Evolutionary conservation across 2,888 invertebrate species (phyloP).

Genomic region (Hydroisotoma schaefferi): DNA sequence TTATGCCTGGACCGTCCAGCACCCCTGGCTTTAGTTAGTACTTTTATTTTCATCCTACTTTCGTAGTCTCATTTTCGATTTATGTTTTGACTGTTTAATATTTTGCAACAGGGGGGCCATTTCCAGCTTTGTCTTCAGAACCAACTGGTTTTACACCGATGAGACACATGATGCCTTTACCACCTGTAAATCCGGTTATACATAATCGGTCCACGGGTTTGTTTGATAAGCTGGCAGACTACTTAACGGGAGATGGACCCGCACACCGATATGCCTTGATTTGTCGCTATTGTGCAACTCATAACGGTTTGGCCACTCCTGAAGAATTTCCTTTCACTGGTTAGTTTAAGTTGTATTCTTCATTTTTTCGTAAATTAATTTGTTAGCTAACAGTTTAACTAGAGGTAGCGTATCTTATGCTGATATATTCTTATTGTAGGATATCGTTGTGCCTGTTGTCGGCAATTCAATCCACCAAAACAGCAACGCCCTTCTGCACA

Average conservation of each 20-base stretch:
- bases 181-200: constrained; percentile 40
- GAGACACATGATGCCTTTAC: constrained; percentile 40
- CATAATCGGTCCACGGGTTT: constrained; percentile 40
- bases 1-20: constrained; percentile 23
- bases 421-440: constrained; percentile 54
- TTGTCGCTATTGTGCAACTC: constrained; percentile 81
- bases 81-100: neutral
- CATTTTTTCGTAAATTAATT: too few relatives aligned
- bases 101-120: neutral
- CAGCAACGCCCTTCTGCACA: constrained; percentile 81
- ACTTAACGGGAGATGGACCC: constrained; percentile 92
- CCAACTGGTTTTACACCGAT: constrained; percentile 25
- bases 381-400: too few relatives aligned
- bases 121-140: constrained; percentile 5
- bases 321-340: constrained; percentile 68
- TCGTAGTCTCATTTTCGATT: too few relatives aligned
- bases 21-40: neutral
- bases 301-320: constrained; percentile 83
- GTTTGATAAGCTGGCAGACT: constrained; percentile 87
- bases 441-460: constrained; percentile 89
- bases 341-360: constrained; percentile 49
- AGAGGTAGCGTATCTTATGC: too few relatives aligned
- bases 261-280: constrained; percentile 91
- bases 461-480: constrained; percentile 77
- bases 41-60: too few relatives aligned